Evolutionary conservation across 2,113 vertebrate genomes (phyloP).

Genomic region (Anolis carolinensis): DNA sequence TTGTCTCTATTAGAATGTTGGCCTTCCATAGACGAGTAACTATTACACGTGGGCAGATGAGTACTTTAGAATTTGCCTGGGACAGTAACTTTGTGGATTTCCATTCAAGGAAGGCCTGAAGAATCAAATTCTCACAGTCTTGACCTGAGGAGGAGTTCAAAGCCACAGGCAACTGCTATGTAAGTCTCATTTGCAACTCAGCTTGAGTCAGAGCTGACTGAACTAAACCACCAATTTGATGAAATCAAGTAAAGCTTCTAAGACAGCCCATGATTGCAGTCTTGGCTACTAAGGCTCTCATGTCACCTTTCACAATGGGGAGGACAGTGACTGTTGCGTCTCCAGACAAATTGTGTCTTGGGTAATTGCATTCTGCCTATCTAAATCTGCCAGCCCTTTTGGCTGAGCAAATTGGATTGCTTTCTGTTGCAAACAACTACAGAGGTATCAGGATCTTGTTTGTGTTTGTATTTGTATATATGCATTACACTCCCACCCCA

Average conservation of each 20-base stretch:
- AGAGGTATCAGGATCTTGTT: not conserved
- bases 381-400: conserved; percentile 16
- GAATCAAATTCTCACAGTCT: not conserved
- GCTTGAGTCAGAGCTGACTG: not conserved
- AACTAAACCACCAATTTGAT: conserved; percentile 7
- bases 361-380: conserved; percentile 10
- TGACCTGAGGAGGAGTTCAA: not conserved
- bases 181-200: not conserved
- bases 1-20: not conserved
- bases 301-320: conserved; percentile 34
- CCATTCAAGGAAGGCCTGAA: not conserved
- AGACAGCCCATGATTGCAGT: conserved; percentile 17
- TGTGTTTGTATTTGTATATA: not conserved
- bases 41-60: not conserved
- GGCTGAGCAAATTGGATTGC: conserved; percentile 32
- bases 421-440: conserved; percentile 32
- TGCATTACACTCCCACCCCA: not conserved
- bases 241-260: not conserved
- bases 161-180: not conserved
- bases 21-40: not conserved
- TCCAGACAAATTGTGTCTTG: conserved; percentile 9
- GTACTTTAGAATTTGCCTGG: not conserved
- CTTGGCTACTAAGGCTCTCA: conserved; percentile 11
- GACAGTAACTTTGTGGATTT: not conserved
- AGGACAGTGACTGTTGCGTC: not conserved